These are phyloP conservation scores for Mixornis gularis DNA, from an alignment of 2,113 vertebrate species.

Conservation along the genomic window DNA sequence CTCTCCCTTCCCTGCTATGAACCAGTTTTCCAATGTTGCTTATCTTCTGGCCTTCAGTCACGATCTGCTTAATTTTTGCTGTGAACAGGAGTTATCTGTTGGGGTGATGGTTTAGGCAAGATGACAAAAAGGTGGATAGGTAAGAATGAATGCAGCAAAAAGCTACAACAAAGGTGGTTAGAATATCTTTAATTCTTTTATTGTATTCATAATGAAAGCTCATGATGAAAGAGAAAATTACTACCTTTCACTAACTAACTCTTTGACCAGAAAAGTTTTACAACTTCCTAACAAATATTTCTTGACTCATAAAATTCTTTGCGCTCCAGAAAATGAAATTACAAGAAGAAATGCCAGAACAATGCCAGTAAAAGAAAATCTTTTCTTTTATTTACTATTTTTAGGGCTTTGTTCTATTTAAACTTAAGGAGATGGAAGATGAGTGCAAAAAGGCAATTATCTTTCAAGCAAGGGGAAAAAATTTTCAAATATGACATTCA, in stretches of 20 bases:
- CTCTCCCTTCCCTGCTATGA: background rate
- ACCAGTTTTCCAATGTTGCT: background rate
- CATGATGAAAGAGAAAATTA: background rate
- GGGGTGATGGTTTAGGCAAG: background rate
- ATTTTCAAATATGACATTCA: background rate
- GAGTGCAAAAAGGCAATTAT: background rate
- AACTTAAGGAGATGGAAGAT: background rate
- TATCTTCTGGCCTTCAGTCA: background rate
- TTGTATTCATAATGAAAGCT: background rate
- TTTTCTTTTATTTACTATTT: background rate
- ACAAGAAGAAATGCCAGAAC: background rate
- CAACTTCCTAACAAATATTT: background rate
- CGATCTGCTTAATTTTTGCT: background rate
- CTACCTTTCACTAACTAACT: background rate
- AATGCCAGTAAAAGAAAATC: background rate
- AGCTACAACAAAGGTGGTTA: background rate
- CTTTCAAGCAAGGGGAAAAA: background rate
- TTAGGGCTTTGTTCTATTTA: background rate
- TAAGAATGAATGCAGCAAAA: background rate
- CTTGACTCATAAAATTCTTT: background rate
- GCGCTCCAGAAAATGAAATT: background rate
- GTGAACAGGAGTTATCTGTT: background rate
- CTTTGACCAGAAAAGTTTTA: background rate
- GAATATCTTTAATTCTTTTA: background rate
- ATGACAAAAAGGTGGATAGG: background rate